Base-by-base conservation (phyloP, 2,888 invertebrate genomes). In the Camptogramma bilineatum region DNA sequence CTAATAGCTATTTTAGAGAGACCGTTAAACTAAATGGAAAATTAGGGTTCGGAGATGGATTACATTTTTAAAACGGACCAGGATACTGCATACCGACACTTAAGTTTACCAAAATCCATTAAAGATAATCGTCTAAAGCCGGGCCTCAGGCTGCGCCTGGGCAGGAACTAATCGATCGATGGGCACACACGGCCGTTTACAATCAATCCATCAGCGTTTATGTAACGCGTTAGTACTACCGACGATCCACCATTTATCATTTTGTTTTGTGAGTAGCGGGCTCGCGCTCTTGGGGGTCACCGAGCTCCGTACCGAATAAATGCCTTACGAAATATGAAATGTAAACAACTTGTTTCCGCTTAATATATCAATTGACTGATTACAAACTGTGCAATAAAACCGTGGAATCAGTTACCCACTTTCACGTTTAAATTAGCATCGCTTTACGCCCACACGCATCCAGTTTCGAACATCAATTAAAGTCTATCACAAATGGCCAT, bases 191-290 rank as follows among this genome's bases (percentile, higher is more conserved):
- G 84, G 80, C 80, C 87, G 85, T 87, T 88, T 86, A 91, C 89
- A 88, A 91, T 92, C 91, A 91, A 93, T 93, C 91, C 87, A 93
- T 93, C 92, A 92, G 88, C 86, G 84, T 90, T 87, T 87, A 88
- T 88, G 89, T 90, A 88, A 87, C 85, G 82, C 84, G 82, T 85
- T 90, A 39, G 34, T 39, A 91, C 92, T 91, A 90, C 89, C 86
- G 90, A 87, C 84, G 85, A 84, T 87, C 84, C 87, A 69, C 83
- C 88, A 93, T 93, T 93, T 90, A 92, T 93, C 93, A 93, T 91
- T 88, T 87, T 86, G 87, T 90, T 88, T 89, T 87, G 87, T 90
- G 88, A 83, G 89, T 89, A 90, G 89, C 86, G 77, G 77, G 71
- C 82, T 75, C 66, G 75, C 86, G 82, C 88, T 84, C 86, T 88